A percentile compares a stretch with the other conserved stretches of the same genome.
Conservation (phyloP, 2,113 vertebrate genomes). For the human region DNA sequence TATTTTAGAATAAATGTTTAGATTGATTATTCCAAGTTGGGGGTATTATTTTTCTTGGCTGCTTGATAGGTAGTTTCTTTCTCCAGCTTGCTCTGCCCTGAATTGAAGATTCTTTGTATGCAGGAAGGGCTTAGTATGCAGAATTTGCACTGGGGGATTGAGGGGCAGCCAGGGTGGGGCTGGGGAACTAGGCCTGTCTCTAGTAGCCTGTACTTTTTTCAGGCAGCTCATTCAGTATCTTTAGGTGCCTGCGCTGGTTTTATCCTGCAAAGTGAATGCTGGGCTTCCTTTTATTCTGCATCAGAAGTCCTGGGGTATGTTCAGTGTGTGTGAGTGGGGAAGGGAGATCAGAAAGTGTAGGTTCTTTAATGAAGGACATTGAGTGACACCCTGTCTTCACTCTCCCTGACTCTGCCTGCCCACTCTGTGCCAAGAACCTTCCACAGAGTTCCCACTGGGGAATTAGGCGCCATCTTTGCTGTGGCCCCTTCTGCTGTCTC, state of each 20-base stretch:
- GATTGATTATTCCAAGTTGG: background rate
- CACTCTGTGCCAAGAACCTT: background rate
- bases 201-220: background rate
- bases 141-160: background rate
- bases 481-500: background rate
- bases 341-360: background rate
- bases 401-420: background rate
- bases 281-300: background rate
- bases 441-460: background rate
- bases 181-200: background rate
- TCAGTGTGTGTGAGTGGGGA: background rate
- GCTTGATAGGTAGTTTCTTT: background rate
- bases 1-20: conserved; percentile 29
- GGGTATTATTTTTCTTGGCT: background rate
- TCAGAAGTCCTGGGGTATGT: background rate
- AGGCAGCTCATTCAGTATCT: background rate
- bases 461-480: background rate
- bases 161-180: background rate
- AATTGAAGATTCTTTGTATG: background rate
- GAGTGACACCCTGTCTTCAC: background rate
- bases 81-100: background rate
- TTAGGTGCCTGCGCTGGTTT: background rate
- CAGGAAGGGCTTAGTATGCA: background rate
- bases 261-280: background rate
- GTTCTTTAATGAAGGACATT: background rate